Conservation (phyloP, 2,888 invertebrate genomes). For the Panzeria rudis region DNA sequence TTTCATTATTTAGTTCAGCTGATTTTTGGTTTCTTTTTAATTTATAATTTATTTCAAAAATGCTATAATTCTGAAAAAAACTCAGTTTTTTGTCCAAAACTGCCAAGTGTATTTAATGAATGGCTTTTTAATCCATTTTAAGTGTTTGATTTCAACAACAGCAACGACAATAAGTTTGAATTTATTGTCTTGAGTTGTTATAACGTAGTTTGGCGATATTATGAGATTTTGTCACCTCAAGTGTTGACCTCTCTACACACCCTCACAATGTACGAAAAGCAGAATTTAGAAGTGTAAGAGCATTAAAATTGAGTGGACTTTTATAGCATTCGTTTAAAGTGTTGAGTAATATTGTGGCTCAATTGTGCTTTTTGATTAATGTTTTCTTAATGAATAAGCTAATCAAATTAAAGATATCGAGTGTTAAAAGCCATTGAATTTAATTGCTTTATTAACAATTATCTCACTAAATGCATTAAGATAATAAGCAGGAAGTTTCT, state of each 20-base stretch:
- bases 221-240: constrained; percentile 69
- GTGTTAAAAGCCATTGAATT: constrained; percentile 31
- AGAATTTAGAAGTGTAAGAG: constrained; percentile 9
- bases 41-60: constrained; percentile 44
- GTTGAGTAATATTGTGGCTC: background rate
- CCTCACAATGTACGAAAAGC: constrained; percentile 47
- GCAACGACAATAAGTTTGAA: constrained; percentile 40
- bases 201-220: constrained; percentile 21
- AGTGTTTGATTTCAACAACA: constrained; percentile 56
- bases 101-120: constrained; percentile 38
- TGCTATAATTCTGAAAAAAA: background rate
- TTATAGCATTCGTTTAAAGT: constrained; percentile 7
- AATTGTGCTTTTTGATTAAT: constrained; percentile 20
- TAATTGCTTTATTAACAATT: constrained; percentile 34
- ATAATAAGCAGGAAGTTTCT: background rate
- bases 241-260: constrained; percentile 72
- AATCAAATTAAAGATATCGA: background rate
- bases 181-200: constrained; percentile 42
- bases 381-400: background rate
- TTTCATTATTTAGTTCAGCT: constrained; percentile 15
- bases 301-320: constrained; percentile 20
- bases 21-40: constrained; percentile 22
- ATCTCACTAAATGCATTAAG: background rate
- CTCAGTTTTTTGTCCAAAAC: constrained; percentile 33
- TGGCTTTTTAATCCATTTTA: constrained; percentile 46